phyloP scores from a whole-genome alignment of 2,888 invertebrate species.

The Cecidostiba fungosa region DNA sequence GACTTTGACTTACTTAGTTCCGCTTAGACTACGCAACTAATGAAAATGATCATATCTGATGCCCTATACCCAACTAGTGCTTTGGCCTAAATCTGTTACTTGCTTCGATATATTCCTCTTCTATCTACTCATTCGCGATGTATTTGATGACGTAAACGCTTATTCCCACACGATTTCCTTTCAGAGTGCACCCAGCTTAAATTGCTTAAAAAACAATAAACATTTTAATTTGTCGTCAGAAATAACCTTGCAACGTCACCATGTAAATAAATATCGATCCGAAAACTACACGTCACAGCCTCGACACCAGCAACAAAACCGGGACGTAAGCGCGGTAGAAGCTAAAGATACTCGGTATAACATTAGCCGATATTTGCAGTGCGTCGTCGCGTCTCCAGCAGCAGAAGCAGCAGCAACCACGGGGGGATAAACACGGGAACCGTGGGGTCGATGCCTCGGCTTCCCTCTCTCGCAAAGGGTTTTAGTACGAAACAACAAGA shows the following conservation, averaged over 20 bases:
- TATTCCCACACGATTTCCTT: too few species aligned
- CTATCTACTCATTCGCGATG: too few species aligned
- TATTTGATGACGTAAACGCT: too few species aligned
- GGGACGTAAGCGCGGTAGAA: conserved; percentile 48
- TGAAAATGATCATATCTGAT: not conserved
- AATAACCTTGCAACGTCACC: not conserved
- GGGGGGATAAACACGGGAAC: conserved; percentile 69
- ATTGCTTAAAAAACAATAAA: too few species aligned
- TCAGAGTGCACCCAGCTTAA: too few species aligned
- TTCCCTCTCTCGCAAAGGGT: conserved; percentile 64
- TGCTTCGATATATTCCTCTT: too few species aligned
- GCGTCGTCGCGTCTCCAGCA: not conserved
- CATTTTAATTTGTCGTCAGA: not conserved
- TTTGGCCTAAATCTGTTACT: not conserved
- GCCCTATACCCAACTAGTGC: not conserved
- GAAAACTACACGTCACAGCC: not conserved
- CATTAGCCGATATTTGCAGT: conserved; percentile 59
- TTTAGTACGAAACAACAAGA: conserved; percentile 74
- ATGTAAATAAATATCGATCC: not conserved
- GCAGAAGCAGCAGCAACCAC: conserved; percentile 29
- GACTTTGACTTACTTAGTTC: not conserved
- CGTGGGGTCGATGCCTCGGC: conserved; percentile 65
- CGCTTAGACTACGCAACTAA: not conserved
- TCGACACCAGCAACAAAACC: not conserved
- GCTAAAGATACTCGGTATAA: conserved; percentile 38